These are phyloP conservation scores for Tapera naevia DNA, from an alignment of 2,797 vertebrate genomes.

Conservation along the genomic window DNA sequence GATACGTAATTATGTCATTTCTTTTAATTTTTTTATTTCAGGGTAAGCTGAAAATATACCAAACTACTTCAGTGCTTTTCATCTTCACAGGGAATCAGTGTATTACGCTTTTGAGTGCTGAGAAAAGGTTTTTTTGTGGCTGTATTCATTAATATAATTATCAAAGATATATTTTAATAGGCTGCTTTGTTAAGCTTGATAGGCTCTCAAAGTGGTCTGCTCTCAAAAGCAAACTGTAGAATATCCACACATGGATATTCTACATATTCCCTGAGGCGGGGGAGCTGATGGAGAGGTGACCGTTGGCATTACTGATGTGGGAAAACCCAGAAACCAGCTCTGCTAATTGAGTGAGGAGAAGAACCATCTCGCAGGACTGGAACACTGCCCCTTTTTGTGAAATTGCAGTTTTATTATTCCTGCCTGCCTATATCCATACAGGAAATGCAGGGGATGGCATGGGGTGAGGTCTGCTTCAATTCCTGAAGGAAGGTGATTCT, in stretches of 20 bases:
- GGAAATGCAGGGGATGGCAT: not conserved
- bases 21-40: not conserved
- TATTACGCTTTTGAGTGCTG: not conserved
- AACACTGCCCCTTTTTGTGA: not conserved
- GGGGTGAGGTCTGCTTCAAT: not conserved
- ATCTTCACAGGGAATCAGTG: not conserved
- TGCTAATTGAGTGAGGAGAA: not conserved
- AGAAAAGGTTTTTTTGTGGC: not conserved
- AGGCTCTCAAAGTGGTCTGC: not conserved
- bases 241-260: not conserved
- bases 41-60: not conserved
- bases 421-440: not conserved
- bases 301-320: not conserved
- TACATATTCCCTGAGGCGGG: too few species aligned
- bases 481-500: not conserved
- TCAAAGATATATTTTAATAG: not conserved
- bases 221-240: not conserved
- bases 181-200: not conserved
- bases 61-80: not conserved
- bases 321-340: not conserved
- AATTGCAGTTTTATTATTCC: not conserved
- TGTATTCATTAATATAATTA: not conserved
- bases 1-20: not conserved
- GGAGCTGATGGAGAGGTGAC: not conserved
- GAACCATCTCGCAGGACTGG: fast-evolving